These are phyloP conservation scores for Harpalus rubripes DNA, from an alignment of 2,888 invertebrate species.

Conservation along the genomic window DNA sequence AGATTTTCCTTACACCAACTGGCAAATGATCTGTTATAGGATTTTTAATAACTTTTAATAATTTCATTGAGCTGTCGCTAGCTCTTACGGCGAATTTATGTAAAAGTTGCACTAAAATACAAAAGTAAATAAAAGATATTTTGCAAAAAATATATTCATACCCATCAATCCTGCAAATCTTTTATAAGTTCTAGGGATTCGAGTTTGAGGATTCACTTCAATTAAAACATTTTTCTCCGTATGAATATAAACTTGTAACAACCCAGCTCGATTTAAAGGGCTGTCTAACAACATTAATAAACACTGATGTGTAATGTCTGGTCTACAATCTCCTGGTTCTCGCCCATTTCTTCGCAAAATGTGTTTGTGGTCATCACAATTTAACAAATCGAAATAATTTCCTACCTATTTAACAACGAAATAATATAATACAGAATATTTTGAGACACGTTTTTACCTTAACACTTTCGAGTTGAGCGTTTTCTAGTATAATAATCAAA, in stretches of 20 bases:
- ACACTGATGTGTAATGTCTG: slow-evolving; percentile 98
- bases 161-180: slow-evolving; percentile 98
- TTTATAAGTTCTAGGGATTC: slow-evolving; percentile 98
- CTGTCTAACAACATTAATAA: slow-evolving; percentile 98
- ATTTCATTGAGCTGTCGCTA: slow-evolving; percentile 91
- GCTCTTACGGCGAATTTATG: slow-evolving; percentile 97
- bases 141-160: slow-evolving; percentile 75
- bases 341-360: slow-evolving; percentile 92
- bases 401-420: slow-evolving; percentile 82
- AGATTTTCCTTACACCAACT: slow-evolving; percentile 93
- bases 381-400: slow-evolving; percentile 92
- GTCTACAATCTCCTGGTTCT: slow-evolving; percentile 93
- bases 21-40: slow-evolving; percentile 97
- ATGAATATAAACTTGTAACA: slow-evolving; percentile 96
- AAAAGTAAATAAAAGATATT: slow-evolving; percentile 21
- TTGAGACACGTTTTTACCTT: slow-evolving; percentile 83
- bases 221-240: slow-evolving; percentile 95
- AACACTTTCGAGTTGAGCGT: slow-evolving; percentile 96
- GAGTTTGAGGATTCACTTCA: slow-evolving; percentile 97
- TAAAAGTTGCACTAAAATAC: slow-evolving; percentile 92
- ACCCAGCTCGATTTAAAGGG: slow-evolving; percentile 96
- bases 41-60: slow-evolving; percentile 98
- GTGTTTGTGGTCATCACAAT: slow-evolving; percentile 94
- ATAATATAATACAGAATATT: not conserved
- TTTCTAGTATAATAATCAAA: slow-evolving; percentile 94